Base-by-base conservation (phyloP, 2,888 invertebrate species). In the Cepaea hortensis region DNA sequence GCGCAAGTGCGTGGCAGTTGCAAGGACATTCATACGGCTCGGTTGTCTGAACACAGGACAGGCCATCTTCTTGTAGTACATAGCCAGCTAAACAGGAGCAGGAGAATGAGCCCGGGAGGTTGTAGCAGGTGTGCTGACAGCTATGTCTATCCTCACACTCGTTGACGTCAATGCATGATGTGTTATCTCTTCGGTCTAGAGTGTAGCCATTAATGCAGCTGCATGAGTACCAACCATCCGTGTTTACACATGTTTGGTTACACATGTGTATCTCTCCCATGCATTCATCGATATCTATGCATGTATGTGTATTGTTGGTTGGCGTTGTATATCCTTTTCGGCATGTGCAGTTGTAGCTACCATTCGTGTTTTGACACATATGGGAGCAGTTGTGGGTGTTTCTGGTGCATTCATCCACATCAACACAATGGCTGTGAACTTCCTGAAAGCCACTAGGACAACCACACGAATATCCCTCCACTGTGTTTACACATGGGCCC, bases 401-500 rank as follows among this genome's bases (percentile, higher is more conserved):
- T 35, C 18, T 35, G 1, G 11, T 18, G 20, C 81, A 81, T 50
- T 81, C 81, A 61, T 81, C 50, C 1, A 81, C n/a, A 70, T 81
- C 81, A 13, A 68, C 11, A 50, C 81, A 81, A 3, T n/a, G 3
- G 15, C n/a, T 50, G 0, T 13, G 48, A 50, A 13, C 15, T 3
- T 9, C 48, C n/a, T 65, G 70, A 61, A 68, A 70, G 23, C 70
- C 81, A 0, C 35, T 3, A 9, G 5, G 50, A 48, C 81, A 81
- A 4, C n/a, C 50, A 70, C 81, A 81, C 4, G n/a, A 50, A 68
- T 70, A 81, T 20, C 70, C 70, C 2, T 70, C 81, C 9, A 5
- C 23, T n/a, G 70, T 81, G 70, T 81, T 81, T 7, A 20, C 13
- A 48, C 81, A 81, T 20, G 48, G n/a, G 6, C 68, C 68, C 48